phyloP scores from a whole-genome alignment of 1,140 invertebrate genomes.

The Heliconius eleuchia region DNA sequence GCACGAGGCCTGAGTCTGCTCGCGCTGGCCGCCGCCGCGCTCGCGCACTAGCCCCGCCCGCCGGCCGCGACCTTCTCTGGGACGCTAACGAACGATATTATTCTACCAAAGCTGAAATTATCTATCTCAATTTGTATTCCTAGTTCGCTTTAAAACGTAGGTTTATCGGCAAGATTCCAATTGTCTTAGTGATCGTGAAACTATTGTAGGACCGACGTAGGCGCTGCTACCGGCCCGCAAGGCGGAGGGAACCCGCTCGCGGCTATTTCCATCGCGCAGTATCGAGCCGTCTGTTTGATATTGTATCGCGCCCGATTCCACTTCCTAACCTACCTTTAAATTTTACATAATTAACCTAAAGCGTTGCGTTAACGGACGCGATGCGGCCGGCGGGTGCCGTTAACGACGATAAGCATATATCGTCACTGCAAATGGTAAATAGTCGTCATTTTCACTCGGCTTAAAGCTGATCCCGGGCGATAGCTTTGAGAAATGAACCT shows the following conservation, averaged over 20 bases:
- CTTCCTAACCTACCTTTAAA: slow-evolving; percentile 43
- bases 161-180: slow-evolving; percentile 76
- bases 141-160: slow-evolving; percentile 79
- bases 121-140: slow-evolving; percentile 79
- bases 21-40: slow-evolving; percentile 72
- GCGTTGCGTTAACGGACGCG: slow-evolving; percentile 57
- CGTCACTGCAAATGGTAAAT: slow-evolving; percentile 50
- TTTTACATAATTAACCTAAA: slow-evolving; percentile 60
- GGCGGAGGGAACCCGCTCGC: slow-evolving; percentile 56
- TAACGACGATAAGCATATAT: slow-evolving; percentile 48
- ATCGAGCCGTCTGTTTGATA: slow-evolving; percentile 34
- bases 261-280: slow-evolving; percentile 29
- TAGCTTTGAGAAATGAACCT: neutral
- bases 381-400: slow-evolving; percentile 47
- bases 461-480: neutral
- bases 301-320: slow-evolving; percentile 36
- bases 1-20: slow-evolving; percentile 61
- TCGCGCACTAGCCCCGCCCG: slow-evolving; percentile 59
- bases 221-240: slow-evolving; percentile 61
- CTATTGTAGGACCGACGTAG: slow-evolving; percentile 56
- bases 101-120: slow-evolving; percentile 79
- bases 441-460: slow-evolving; percentile 48
- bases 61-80: neutral
- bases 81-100: slow-evolving; percentile 63
- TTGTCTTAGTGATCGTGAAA: slow-evolving; percentile 77